Evolutionary conservation across 1,140 invertebrate genomes (phyloP).

Genomic region (Rhagoletis pomonella): DNA sequence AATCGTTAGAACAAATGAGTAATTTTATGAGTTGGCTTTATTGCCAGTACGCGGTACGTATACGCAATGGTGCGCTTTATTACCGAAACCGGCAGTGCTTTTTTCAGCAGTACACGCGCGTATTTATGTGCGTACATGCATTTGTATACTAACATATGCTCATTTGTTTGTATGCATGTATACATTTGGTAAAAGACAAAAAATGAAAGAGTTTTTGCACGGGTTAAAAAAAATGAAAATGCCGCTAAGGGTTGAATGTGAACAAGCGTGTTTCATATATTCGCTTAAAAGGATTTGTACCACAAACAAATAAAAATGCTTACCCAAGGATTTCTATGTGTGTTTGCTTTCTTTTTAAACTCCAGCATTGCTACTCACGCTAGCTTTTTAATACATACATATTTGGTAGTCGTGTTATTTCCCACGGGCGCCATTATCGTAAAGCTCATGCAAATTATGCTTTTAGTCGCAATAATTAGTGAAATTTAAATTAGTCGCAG

Average conservation of each 20-base stretch:
- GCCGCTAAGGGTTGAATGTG: constrained; percentile 23
- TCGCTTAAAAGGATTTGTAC: constrained; percentile 43
- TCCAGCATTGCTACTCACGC: not conserved
- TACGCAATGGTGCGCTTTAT: constrained; percentile 21
- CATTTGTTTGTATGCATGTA: no score
- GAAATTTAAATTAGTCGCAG: constrained; percentile 47
- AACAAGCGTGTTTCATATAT: constrained; percentile 34
- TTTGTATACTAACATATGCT: not conserved
- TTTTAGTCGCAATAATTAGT: constrained; percentile 52
- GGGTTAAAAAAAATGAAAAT: not conserved
- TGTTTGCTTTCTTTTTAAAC: not conserved
- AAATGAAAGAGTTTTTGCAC: not conserved
- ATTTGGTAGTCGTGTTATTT: not conserved
- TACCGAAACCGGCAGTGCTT: not conserved
- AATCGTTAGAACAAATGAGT: constrained; percentile 17
- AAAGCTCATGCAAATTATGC: constrained; percentile 46
- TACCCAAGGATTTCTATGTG: not conserved
- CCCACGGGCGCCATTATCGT: constrained; percentile 40
- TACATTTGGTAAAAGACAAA: not conserved
- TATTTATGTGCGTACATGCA: not conserved
- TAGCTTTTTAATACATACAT: no score
- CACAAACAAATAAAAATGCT: constrained; percentile 1
- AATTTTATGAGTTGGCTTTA: constrained; percentile 46
- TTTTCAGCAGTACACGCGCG: not conserved
- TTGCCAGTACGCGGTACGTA: constrained; percentile 29